Evolutionary conservation across 2,113 vertebrate species (phyloP).

Genomic region (Nyctereutes procyonoides): DNA sequence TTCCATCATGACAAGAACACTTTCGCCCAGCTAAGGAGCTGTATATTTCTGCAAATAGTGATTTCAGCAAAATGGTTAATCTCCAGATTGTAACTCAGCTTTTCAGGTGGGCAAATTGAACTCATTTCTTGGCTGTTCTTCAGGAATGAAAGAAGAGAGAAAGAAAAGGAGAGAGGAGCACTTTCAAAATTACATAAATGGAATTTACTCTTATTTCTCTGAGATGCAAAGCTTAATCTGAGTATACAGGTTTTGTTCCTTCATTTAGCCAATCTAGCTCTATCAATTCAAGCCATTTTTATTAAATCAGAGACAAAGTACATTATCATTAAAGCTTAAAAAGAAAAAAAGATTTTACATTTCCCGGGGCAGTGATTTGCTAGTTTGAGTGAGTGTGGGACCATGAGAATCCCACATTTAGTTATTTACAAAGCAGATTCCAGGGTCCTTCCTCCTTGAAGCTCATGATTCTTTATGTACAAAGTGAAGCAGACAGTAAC

Average conservation of each 20-base stretch:
- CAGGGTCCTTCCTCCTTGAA: neutral
- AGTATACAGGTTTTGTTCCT: neutral
- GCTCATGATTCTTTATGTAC: neutral
- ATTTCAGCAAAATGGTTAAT: constrained; percentile 45
- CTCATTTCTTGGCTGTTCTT: neutral
- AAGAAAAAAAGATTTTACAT: neutral
- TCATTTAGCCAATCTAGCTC: neutral
- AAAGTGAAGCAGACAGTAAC: neutral
- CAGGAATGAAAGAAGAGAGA: neutral
- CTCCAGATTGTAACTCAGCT: neutral
- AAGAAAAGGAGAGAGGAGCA: neutral
- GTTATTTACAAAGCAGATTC: neutral
- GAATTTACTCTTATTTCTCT: constrained; percentile 17
- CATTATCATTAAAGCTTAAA: neutral
- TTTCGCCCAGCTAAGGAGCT: constrained; percentile 3
- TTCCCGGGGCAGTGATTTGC: neutral
- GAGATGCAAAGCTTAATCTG: neutral
- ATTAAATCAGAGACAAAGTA: neutral
- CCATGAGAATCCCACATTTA: neutral
- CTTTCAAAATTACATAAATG: neutral
- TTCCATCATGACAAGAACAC: constrained; percentile 35
- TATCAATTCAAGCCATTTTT: constrained; percentile 27
- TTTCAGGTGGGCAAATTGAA: neutral
- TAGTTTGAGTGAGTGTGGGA: neutral
- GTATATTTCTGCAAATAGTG: constrained; percentile 38